Evolutionary conservation across 2,888 invertebrate genomes (phyloP).

Genomic region (Brenthis ino): DNA sequence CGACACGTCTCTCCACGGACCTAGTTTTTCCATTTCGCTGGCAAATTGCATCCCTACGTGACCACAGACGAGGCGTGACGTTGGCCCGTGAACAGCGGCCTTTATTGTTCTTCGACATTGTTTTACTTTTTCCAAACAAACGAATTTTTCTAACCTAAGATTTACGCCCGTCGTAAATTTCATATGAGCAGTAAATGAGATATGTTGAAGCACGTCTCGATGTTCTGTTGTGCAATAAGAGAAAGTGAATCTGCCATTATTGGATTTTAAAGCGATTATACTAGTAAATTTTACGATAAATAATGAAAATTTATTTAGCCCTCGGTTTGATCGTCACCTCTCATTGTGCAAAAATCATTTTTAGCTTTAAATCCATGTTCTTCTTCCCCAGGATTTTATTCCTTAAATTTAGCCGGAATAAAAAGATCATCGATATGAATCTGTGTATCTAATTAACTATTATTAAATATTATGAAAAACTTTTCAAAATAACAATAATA

Average conservation of each 20-base stretch:
- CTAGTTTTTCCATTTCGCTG: slow-evolving; percentile 44
- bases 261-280: background rate
- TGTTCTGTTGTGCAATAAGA: slow-evolving; percentile 13
- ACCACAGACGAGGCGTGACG: slow-evolving; percentile 34
- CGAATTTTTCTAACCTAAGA: slow-evolving; percentile 19
- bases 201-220: slow-evolving; percentile 19
- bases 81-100: slow-evolving; percentile 29
- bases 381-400: too few species aligned
- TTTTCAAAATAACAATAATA: too few species aligned
- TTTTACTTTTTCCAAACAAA: slow-evolving; percentile 34
- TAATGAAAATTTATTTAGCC: too few species aligned
- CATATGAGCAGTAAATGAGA: slow-evolving; percentile 22
- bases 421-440: too few species aligned
- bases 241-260: slow-evolving; percentile 2
- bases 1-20: slow-evolving; percentile 36
- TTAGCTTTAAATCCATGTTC: too few species aligned
- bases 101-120: slow-evolving; percentile 33
- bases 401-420: too few species aligned
- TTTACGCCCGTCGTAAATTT: slow-evolving; percentile 20
- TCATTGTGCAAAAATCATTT: too few species aligned
- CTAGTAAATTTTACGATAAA: background rate
- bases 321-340: too few species aligned
- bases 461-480: too few species aligned
- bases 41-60: slow-evolving; percentile 43
- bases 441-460: too few species aligned